These are phyloP conservation scores for Phyllopteryx taeniolatus DNA, from an alignment of 2,113 vertebrate species.

Conservation along the genomic window DNA sequence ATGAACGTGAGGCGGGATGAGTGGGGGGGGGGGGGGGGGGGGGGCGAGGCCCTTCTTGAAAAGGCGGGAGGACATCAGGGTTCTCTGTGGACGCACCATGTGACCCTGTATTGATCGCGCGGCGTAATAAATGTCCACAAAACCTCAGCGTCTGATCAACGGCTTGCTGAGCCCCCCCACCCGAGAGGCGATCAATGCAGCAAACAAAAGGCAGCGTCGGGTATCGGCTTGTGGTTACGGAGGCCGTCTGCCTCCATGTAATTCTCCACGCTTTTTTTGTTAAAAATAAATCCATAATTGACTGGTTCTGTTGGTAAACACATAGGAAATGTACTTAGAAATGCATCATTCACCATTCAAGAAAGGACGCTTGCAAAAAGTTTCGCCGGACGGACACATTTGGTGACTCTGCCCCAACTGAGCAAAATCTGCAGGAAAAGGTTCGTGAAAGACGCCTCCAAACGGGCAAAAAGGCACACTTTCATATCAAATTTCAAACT, in stretches of 20 bases:
- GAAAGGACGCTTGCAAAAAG: not conserved
- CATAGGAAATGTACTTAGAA: not conserved
- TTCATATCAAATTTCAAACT: no score
- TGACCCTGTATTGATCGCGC: slow-evolving; percentile 36
- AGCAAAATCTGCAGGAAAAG: no score
- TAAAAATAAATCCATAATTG: not conserved
- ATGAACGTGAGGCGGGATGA: slow-evolving; percentile 34
- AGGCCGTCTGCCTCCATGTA: not conserved
- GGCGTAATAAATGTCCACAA: slow-evolving; percentile 29
- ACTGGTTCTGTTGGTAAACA: not conserved
- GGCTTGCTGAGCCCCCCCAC: slow-evolving; percentile 21
- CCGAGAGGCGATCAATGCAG: slow-evolving; percentile 36
- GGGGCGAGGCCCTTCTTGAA: not conserved
- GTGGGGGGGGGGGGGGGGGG: not conserved
- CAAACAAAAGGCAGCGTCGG: slow-evolving; percentile 28
- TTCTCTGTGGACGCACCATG: not conserved
- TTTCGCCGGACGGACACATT: no score
- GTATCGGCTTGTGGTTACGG: not conserved
- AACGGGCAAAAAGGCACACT: no score
- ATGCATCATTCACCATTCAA: not conserved
- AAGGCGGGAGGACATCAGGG: not conserved
- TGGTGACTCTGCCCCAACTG: no score
- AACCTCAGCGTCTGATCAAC: slow-evolving; percentile 37
- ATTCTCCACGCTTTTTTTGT: not conserved
- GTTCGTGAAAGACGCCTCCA: no score